Conservation (phyloP, 2,888 invertebrate species). For the Acleris holmiana region DNA sequence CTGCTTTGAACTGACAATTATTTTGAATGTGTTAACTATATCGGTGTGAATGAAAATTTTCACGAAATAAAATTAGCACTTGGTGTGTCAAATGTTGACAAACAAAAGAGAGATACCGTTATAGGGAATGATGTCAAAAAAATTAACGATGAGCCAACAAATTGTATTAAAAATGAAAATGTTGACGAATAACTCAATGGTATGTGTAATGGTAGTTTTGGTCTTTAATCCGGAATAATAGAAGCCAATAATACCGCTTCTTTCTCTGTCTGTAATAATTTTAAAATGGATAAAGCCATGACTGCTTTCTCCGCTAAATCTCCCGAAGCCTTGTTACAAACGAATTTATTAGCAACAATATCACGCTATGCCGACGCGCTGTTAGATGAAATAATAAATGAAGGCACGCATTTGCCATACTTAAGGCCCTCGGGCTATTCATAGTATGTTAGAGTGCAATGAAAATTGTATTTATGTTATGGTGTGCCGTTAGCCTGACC, state of each 20-base stretch:
- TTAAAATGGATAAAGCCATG: constrained; percentile 3
- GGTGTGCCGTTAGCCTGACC: constrained; percentile 32
- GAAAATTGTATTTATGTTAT: constrained; percentile 39
- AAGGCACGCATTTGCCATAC: constrained; percentile 58
- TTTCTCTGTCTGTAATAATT: not conserved
- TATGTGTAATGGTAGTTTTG: too few relatives aligned
- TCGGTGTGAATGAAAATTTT: constrained; percentile 12
- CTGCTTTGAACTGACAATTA: constrained; percentile 1
- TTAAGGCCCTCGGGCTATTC: constrained; percentile 39
- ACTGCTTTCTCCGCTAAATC: constrained; percentile 29
- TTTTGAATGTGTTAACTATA: constrained; percentile 24
- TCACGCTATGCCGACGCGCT: constrained; percentile 39
- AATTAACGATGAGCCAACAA: not conserved
- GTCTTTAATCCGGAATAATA: too few relatives aligned
- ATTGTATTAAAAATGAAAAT: not conserved
- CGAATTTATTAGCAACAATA: constrained; percentile 47
- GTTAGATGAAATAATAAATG: constrained; percentile 63
- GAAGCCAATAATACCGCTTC: not conserved
- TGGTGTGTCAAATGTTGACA: constrained; percentile 24
- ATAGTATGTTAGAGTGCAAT: constrained; percentile 39
- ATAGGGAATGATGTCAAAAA: constrained; percentile 1
- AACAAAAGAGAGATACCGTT: constrained; percentile 21
- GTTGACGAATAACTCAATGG: too few relatives aligned
- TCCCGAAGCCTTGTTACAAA: constrained; percentile 43
- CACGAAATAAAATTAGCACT: constrained; percentile 26